These are phyloP conservation scores for Periphyllus acericola DNA, from an alignment of 2,888 invertebrate species.

Conservation along the genomic window DNA sequence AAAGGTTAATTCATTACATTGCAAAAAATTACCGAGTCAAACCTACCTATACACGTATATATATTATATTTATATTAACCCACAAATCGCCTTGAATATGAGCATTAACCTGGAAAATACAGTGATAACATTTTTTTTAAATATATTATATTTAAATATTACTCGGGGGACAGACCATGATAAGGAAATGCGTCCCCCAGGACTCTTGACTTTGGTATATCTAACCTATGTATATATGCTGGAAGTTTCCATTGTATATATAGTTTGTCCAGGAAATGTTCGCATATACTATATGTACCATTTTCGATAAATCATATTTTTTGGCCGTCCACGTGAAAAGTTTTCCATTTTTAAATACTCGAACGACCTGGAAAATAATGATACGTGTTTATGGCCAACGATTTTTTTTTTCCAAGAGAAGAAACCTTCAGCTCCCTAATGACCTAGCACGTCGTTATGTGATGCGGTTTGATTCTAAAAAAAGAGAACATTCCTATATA, in stretches of 20 bases:
- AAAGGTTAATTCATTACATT: slow-evolving; percentile 26
- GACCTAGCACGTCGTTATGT: slow-evolving; percentile 42
- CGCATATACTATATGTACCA: background rate
- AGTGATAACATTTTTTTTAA: background rate
- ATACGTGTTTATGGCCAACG: slow-evolving; percentile 40
- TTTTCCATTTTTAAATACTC: slow-evolving; percentile 51
- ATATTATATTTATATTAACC: background rate
- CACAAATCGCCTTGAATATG: background rate
- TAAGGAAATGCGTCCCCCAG: slow-evolving; percentile 8
- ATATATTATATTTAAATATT: background rate
- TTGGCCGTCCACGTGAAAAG: slow-evolving; percentile 28
- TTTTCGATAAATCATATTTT: slow-evolving; percentile 41
- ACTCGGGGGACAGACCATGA: background rate
- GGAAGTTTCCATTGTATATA: background rate
- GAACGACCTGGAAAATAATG: slow-evolving; percentile 48
- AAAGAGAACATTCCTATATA: slow-evolving; percentile 40
- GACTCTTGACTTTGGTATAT: background rate
- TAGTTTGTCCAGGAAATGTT: slow-evolving; percentile 8
- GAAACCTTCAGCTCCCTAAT: slow-evolving; percentile 40
- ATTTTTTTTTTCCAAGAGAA: slow-evolving; percentile 18
- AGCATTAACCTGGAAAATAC: background rate
- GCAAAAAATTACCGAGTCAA: background rate
- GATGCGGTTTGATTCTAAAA: slow-evolving; percentile 50
- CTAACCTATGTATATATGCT: background rate
- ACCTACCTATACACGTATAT: background rate